Evolutionary conservation across 2,888 invertebrate genomes (phyloP), one percentile per base, ranked within the genome.

Genomic region (Phymatocera aterrima): DNA sequence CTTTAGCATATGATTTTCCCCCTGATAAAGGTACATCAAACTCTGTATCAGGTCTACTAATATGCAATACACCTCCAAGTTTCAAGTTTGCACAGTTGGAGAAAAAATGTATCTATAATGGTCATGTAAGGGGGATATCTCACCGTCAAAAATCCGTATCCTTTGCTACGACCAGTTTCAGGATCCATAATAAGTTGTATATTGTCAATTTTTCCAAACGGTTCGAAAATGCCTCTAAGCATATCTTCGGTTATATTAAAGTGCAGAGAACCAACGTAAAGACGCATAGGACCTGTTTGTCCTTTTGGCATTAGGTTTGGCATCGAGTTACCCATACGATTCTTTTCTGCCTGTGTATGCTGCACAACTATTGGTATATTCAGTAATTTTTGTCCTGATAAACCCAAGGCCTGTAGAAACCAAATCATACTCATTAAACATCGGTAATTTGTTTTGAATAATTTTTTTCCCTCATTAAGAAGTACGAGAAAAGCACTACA

Each of bases 161-260:
- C 99, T 92, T 98, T 98, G 65, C 99, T 98, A 82, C 98, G 94
- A 18, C 96, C 97, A 4, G 97, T 97, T 91, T 98, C 98, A 77
- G 97, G 96, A 91, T 99, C 99, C 93, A 97, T 97, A 90, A 99
- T 97, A 46, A 99, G 92, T 90, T 99, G 98, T 86, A 98, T 97
- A 83, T 95, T 96, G 89, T 98, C 98, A 85, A 98, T 98, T 92
- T 98, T 98, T 57, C 99, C 99, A 91, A 99, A 99, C 0, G 99
- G 99, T 91, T 99, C 99, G 92, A 99, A 99, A 84, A 99, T 99
- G 34, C 98, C 98, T 79, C 96, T 92, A 78, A 99, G 92, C 99
- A 99, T 99, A 82, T 99, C 99, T 92, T 99, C 99, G 6, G 98
- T 98, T 83, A 99, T 99, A 91, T 99, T 99, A 89, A 98, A 99